Conservation (phyloP, 2,113 vertebrate genomes). For the Gambusia affinis region DNA sequence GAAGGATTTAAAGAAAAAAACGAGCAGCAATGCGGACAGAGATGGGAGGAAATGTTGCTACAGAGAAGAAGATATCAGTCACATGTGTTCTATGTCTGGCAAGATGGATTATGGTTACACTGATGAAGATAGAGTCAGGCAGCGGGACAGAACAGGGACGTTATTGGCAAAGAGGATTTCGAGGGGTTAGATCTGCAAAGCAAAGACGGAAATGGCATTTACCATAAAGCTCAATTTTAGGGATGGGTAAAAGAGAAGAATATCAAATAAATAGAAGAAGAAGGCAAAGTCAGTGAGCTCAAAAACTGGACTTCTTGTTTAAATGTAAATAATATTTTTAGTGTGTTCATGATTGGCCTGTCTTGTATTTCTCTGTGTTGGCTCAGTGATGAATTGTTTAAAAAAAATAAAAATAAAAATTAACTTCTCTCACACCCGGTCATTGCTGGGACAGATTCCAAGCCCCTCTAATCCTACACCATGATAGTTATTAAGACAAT, state of each 20-base stretch:
- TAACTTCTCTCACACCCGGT: background rate
- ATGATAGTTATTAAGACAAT: background rate
- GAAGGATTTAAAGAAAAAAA: constrained; percentile 15
- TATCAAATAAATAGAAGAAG: background rate
- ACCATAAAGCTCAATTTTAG: constrained; percentile 12
- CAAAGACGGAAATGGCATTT: constrained; percentile 38
- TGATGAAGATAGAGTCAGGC: constrained; percentile 31
- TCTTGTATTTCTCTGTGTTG: background rate
- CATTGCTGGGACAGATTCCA: background rate
- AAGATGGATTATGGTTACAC: constrained; percentile 15
- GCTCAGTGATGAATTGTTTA: too few relatives aligned
- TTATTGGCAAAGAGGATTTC: constrained; percentile 44
- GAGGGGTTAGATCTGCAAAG: background rate
- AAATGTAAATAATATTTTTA: background rate
- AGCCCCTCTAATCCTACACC: background rate
- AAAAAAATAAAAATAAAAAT: too few relatives aligned
- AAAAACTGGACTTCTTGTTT: background rate
- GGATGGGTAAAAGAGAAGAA: background rate
- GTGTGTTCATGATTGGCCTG: background rate
- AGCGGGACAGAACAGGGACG: constrained; percentile 14
- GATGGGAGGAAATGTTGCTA: constrained; percentile 26
- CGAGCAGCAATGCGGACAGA: background rate
- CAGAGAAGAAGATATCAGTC: constrained; percentile 19
- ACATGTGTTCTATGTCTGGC: constrained; percentile 18
- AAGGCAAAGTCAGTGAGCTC: background rate